Evolutionary conservation across 2,888 invertebrate species (phyloP).

Genomic region (Agrotis segetum): DNA sequence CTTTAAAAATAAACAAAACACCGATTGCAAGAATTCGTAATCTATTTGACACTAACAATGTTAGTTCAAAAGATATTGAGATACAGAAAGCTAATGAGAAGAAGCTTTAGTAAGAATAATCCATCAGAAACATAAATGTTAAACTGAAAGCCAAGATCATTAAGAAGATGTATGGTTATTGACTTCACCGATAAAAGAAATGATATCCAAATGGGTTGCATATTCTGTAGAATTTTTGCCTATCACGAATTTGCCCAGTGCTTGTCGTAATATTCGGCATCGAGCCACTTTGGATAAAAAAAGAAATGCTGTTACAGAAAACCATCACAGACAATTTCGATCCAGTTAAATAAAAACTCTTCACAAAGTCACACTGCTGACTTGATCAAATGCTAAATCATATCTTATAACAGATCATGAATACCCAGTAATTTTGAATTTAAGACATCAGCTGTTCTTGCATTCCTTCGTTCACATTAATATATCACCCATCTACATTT

Average conservation of each 20-base stretch:
- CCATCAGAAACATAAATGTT: no score
- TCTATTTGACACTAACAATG: neutral
- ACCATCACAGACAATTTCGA: neutral
- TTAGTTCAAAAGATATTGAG: conserved; percentile 4
- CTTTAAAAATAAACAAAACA: conserved; percentile 35
- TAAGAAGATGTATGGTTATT: no score
- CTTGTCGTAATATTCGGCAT: neutral
- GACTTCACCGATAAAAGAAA: no score
- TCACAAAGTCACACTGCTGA: neutral
- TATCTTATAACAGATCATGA: neutral
- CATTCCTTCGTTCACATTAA: neutral
- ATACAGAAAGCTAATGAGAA: neutral
- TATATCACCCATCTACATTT: neutral
- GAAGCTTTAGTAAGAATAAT: neutral
- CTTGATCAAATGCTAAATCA: neutral
- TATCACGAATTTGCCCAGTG: no score
- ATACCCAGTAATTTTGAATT: no score
- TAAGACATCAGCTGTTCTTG: no score
- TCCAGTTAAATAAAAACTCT: neutral
- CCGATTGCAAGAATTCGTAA: conserved; percentile 6
- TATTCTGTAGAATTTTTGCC: no score
- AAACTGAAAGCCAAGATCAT: no score
- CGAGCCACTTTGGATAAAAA: neutral
- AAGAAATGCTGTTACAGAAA: neutral
- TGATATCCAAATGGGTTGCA: no score